Conservation (phyloP, 2,888 invertebrate genomes). For the Copidosoma aretas region DNA sequence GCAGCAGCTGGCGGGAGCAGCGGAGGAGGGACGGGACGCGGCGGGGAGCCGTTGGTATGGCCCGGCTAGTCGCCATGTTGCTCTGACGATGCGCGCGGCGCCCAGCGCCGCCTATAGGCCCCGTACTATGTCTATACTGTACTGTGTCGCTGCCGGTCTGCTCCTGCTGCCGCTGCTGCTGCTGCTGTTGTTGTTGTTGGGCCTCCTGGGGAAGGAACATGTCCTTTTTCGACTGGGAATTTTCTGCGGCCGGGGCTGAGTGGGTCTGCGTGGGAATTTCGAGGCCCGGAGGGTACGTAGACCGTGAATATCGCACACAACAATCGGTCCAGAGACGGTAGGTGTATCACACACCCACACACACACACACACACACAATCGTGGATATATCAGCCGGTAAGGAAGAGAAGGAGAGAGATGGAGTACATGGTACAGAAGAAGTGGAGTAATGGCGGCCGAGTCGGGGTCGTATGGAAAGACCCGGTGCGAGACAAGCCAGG, state of each 20-base stretch:
- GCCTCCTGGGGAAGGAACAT: not conserved
- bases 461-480: not conserved
- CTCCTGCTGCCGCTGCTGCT: not conserved
- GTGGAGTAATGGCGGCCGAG: constrained; percentile 28
- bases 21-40: not conserved
- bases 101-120: constrained; percentile 34
- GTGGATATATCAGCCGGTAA: too few species aligned
- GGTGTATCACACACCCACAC: not conserved
- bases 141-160: not conserved
- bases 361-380: too few species aligned
- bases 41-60: constrained; percentile 5
- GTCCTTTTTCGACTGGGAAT: not conserved
- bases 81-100: constrained; percentile 48
- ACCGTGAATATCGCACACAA: not conserved
- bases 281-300: not conserved
- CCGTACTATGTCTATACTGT: too few species aligned
- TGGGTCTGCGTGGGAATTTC: not conserved
- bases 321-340: not conserved
- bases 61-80: constrained; percentile 53
- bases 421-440: not conserved
- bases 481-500: too few species aligned
- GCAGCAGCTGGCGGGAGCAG: constrained; percentile 8
- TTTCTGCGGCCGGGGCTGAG: not conserved
- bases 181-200: not conserved
- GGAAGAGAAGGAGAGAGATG: not conserved